phyloP scores from a whole-genome alignment of 2,888 invertebrate genomes.

The Ferrisia virgata region DNA sequence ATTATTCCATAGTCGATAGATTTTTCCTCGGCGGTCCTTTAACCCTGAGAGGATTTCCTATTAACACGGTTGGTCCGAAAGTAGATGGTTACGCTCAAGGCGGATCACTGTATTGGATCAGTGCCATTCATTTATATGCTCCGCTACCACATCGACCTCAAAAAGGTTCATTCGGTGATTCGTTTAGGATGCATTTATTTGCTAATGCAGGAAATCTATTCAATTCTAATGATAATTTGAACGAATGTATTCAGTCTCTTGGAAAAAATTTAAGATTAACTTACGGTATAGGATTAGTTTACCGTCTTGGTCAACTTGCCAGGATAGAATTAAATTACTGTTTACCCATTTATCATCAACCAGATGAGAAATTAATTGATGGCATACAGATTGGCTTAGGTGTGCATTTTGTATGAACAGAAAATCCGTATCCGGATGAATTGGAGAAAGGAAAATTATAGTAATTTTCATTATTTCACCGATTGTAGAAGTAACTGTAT shows the following conservation, averaged over 20 bases:
- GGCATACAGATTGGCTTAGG: constrained; percentile 85
- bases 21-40: constrained; percentile 89
- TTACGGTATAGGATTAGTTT: constrained; percentile 77
- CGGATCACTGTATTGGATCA: constrained; percentile 79
- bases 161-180: constrained; percentile 73
- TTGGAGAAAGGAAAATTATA: not conserved
- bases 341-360: constrained; percentile 67
- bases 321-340: constrained; percentile 94
- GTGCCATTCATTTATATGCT: constrained; percentile 80
- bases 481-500: not conserved
- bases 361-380: constrained; percentile 63
- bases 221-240: constrained; percentile 55
- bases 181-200: constrained; percentile 86
- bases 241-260: constrained; percentile 55
- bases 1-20: constrained; percentile 65
- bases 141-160: constrained; percentile 85
- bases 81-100: constrained; percentile 72
- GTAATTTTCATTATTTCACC: not conserved
- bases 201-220: constrained; percentile 81
- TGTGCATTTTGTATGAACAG: constrained; percentile 67
- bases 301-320: constrained; percentile 80
- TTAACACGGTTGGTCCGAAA: constrained; percentile 83
- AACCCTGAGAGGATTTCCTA: constrained; percentile 81
- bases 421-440: not conserved
- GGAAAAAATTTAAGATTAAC: constrained; percentile 65